A percentile compares a stretch with the other conserved stretches of the same genome.
These are phyloP conservation scores for Sinelater perroti DNA, from an alignment of 2,888 invertebrate genomes.

Conservation along the genomic window DNA sequence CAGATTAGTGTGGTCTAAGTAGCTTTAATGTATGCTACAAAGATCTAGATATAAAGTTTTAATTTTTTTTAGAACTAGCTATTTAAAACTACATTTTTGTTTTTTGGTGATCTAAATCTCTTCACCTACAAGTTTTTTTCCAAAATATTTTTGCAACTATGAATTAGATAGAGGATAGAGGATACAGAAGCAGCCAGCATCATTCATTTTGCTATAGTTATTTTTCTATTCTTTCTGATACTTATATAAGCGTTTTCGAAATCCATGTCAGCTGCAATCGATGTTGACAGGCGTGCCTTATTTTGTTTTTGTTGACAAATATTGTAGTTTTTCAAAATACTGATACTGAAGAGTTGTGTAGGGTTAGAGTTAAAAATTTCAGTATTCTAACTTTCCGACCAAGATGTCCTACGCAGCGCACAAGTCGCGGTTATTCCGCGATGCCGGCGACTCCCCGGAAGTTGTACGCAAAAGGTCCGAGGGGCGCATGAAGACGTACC, in stretches of 20 bases:
- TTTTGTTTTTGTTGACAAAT: slow-evolving; percentile 44
- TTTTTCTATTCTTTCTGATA: no score
- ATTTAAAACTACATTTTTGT: no score
- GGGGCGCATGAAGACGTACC: slow-evolving; percentile 66
- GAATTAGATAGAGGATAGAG: not conserved
- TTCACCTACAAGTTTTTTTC: not conserved
- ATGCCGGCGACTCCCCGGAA: slow-evolving; percentile 58
- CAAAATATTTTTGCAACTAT: not conserved
- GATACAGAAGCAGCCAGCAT: no score
- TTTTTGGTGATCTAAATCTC: not conserved
- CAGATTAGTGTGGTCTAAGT: no score
- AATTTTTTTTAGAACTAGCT: no score
- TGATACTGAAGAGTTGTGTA: slow-evolving; percentile 14
- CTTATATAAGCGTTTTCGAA: no score
- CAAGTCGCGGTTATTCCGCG: slow-evolving; percentile 51
- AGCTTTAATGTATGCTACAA: no score
- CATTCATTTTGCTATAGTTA: no score
- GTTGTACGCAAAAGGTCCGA: slow-evolving; percentile 62
- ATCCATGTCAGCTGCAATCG: slow-evolving; percentile 6
- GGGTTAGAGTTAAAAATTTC: slow-evolving; percentile 35
- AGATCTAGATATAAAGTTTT: no score
- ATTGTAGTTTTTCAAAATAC: slow-evolving; percentile 25
- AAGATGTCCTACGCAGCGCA: slow-evolving; percentile 52
- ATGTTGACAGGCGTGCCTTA: slow-evolving; percentile 18
- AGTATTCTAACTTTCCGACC: slow-evolving; percentile 28